phyloP scores from a whole-genome alignment of 2,797 vertebrate genomes.

The Cuniculus paca region DNA sequence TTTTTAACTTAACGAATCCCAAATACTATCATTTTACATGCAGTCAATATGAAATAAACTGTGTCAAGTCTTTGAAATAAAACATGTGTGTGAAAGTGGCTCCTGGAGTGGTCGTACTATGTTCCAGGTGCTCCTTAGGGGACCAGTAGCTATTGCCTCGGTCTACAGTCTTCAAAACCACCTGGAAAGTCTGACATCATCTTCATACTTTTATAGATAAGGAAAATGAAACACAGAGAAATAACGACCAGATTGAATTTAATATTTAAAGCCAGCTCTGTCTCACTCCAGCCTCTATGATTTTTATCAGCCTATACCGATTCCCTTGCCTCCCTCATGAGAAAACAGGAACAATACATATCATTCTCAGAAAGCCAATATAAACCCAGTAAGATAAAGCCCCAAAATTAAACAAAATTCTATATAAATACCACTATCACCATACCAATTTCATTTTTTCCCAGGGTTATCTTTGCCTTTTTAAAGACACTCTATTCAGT shows the following conservation, averaged over 20 bases:
- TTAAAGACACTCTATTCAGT: not conserved
- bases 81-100: not conserved
- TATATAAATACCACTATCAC: not conserved
- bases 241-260: not conserved
- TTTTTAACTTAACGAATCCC: not conserved
- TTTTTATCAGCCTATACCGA: not conserved
- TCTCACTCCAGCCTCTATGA: not conserved
- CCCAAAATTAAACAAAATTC: constrained; percentile 21
- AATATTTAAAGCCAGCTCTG: not conserved
- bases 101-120: not conserved
- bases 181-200: not conserved
- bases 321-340: not conserved
- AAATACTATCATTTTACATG: not conserved
- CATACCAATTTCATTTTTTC: not conserved
- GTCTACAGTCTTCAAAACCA: not conserved
- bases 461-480: not conserved
- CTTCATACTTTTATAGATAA: not conserved
- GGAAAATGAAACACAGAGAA: not conserved
- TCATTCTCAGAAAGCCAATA: not conserved
- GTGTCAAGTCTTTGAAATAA: not conserved
- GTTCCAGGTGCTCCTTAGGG: not conserved
- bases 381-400: not conserved
- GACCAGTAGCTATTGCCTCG: not conserved
- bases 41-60: not conserved
- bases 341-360: not conserved